phyloP scores from a whole-genome alignment of 2,888 invertebrate genomes.

The Molorchus minor region DNA sequence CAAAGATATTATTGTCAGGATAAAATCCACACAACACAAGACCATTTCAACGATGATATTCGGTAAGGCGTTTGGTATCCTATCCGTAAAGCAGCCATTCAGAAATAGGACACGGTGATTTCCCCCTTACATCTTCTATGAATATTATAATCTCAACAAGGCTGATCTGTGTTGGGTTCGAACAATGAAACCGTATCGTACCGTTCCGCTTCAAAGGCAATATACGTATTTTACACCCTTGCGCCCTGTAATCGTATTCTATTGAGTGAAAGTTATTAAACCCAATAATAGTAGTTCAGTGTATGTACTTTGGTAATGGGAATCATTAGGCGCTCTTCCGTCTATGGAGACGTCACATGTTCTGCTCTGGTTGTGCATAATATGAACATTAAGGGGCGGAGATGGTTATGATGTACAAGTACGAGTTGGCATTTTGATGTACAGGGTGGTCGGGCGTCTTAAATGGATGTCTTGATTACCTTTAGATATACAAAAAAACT shows the following conservation, averaged over 20 bases:
- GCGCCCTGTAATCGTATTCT: slow-evolving; percentile 3
- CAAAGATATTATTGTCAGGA: too few species aligned
- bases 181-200: background rate
- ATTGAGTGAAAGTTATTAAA: slow-evolving; percentile 17
- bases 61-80: too few species aligned
- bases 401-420: background rate
- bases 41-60: too few species aligned
- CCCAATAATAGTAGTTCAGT: slow-evolving; percentile 20
- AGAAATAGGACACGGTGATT: too few species aligned
- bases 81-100: too few species aligned
- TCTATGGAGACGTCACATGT: slow-evolving; percentile 10
- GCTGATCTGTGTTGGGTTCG: background rate
- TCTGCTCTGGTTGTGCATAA: slow-evolving; percentile 15
- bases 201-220: background rate
- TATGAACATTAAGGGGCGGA: background rate
- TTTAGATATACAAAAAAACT: too few species aligned
- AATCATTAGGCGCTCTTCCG: slow-evolving; percentile 19
- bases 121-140: background rate
- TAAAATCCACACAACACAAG: too few species aligned
- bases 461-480: too few species aligned
- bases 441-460: too few species aligned
- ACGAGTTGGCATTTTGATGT: too few species aligned
- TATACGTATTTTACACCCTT: background rate
- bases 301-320: slow-evolving; percentile 13
- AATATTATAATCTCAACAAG: background rate